Percentiles rank a stretch among this genome's conserved stretches.
Conservation (phyloP, 2,797 vertebrate species). For the Macropodus opercularis region DNA sequence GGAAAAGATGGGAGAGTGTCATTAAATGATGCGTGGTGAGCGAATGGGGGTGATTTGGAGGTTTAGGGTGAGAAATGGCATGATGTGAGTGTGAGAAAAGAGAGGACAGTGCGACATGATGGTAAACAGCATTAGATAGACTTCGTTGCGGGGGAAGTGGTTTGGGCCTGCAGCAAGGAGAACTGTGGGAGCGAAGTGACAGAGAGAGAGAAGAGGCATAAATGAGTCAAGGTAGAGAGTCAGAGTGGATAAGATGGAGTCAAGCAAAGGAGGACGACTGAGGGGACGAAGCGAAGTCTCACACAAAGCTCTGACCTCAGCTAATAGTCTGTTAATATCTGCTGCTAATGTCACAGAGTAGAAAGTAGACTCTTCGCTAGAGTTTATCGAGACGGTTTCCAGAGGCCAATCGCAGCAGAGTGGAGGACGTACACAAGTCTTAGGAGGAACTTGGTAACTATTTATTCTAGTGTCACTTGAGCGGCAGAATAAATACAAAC, state of each 20-base stretch:
- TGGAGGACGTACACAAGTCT: too few species aligned
- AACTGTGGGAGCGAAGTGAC: conserved; percentile 40
- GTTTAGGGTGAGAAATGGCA: conserved; percentile 55
- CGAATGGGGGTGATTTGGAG: not conserved
- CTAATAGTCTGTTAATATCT: conserved; percentile 74
- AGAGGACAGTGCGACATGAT: conserved; percentile 53
- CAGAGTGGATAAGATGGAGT: conserved; percentile 24
- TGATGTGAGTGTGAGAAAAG: conserved; percentile 53
- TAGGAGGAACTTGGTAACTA: too few species aligned
- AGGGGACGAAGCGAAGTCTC: conserved; percentile 34
- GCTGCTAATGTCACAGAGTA: conserved; percentile 56
- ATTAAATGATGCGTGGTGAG: conserved; percentile 59
- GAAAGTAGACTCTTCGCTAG: too few species aligned
- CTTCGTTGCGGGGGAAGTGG: conserved; percentile 51
- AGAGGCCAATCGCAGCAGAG: too few species aligned
- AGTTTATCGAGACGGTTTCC: too few species aligned
- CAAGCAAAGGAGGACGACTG: conserved; percentile 9
- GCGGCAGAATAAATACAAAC: too few species aligned
- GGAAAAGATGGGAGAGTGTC: conserved; percentile 34
- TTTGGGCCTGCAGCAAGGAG: conserved; percentile 46
- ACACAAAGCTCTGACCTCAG: conserved; percentile 59
- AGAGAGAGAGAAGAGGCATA: conserved; percentile 22
- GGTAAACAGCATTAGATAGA: conserved; percentile 73
- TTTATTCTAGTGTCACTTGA: too few species aligned
- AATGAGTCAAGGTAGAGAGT: conserved; percentile 46